phyloP scores from a whole-genome alignment of 2,888 invertebrate genomes.

The Diarsia dahlii region DNA sequence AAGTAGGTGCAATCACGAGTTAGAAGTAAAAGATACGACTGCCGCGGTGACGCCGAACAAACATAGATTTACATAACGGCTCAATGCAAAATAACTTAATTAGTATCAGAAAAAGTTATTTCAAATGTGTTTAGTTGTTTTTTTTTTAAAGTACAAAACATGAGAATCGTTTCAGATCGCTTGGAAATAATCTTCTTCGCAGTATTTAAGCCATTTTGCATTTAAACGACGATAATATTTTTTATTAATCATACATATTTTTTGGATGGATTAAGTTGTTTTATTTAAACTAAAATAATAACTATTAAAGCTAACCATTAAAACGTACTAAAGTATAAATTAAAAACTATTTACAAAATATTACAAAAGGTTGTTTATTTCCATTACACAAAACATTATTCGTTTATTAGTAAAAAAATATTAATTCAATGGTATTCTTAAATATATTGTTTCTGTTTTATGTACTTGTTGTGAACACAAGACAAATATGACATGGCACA shows the following conservation, averaged over 20 bases:
- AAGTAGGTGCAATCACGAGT: constrained; percentile 63
- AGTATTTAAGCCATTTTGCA: constrained; percentile 62
- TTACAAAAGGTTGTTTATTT: constrained; percentile 77
- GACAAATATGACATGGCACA: constrained; percentile 80
- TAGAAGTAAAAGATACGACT: constrained; percentile 34
- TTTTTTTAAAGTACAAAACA: background rate
- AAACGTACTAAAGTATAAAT: constrained; percentile 85
- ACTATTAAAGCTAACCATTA: constrained; percentile 89
- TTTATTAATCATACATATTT: constrained; percentile 80
- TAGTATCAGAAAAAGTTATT: constrained; percentile 2
- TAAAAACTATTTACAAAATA: constrained; percentile 89
- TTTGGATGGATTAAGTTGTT: constrained; percentile 82
- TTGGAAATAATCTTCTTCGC: constrained; percentile 4
- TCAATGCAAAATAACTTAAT: constrained; percentile 47
- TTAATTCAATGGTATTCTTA: constrained; percentile 66
- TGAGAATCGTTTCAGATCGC: constrained; percentile 30
- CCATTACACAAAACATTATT: constrained; percentile 58
- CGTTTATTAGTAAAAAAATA: constrained; percentile 65
- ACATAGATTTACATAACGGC: constrained; percentile 45
- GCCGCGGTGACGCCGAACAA: constrained; percentile 35
- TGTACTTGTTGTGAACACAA: constrained; percentile 66
- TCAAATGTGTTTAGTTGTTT: background rate
- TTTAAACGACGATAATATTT: constrained; percentile 74
- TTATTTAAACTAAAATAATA: constrained; percentile 81
- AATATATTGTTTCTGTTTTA: constrained; percentile 61